phyloP scores from a whole-genome alignment of 2,797 vertebrate genomes.

The Ctenochaetus hawaiiensis region DNA sequence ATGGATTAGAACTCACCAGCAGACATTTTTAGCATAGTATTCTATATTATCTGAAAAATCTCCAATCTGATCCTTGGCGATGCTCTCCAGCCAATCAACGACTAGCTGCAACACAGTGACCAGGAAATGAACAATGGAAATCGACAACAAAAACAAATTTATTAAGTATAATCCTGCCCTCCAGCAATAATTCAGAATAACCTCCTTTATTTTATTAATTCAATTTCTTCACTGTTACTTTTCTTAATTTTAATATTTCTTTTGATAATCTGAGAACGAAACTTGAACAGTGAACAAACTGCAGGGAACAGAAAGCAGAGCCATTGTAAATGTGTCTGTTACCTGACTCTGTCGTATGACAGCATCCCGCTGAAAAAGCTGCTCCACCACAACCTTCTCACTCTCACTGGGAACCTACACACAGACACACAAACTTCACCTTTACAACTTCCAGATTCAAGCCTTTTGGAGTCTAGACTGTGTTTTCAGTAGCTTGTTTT shows the following conservation, averaged over 20 bases:
- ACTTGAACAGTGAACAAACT: no score
- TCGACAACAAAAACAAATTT: neutral
- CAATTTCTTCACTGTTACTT: neutral
- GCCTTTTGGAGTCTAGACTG: neutral
- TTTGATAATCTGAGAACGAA: no score
- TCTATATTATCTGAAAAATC: conserved; percentile 98
- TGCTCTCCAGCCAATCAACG: conserved; percentile 98
- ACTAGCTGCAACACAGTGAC: conserved; percentile 87
- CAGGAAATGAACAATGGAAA: neutral
- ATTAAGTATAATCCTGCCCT: neutral
- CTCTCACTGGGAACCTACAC: conserved; percentile 88
- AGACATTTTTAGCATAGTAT: conserved; percentile 97
- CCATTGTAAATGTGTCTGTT: neutral
- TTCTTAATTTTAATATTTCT: neutral
- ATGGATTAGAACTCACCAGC: conserved; percentile 88
- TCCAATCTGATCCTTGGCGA: conserved; percentile 95
- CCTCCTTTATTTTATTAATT: neutral
- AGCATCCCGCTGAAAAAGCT: conserved; percentile 93
- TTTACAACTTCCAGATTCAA: neutral
- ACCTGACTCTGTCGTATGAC: conserved; percentile 97
- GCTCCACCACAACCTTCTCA: conserved; percentile 92
- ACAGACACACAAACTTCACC: conserved; percentile 2
- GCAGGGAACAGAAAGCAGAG: neutral
- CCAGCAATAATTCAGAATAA: neutral
- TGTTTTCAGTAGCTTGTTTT: no score